Evolutionary conservation across 2,888 invertebrate genomes (phyloP).

Genomic region (Andrena bucephala): DNA sequence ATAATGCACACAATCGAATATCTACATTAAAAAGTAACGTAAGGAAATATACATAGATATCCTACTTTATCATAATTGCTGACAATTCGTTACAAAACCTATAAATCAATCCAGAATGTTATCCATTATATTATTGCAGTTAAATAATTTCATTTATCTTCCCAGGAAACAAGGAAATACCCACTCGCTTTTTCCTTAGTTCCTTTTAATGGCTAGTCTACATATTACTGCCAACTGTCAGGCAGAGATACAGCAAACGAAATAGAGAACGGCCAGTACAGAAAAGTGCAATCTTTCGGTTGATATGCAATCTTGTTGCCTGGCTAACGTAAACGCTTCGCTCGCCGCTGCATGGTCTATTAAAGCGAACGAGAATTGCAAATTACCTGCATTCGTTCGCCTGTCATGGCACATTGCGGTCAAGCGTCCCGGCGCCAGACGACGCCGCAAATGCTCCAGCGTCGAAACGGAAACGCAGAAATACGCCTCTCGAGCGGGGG

Average conservation of each 20-base stretch:
- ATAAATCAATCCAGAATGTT: too few species aligned
- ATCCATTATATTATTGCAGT: too few species aligned
- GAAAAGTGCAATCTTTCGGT: slow-evolving; percentile 3
- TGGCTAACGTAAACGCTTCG: slow-evolving; percentile 46
- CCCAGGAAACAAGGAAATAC: too few species aligned
- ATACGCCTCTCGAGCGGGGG: slow-evolving; percentile 47
- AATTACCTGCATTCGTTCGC: slow-evolving; percentile 72
- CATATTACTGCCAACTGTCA: neutral
- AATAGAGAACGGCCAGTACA: neutral
- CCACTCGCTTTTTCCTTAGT: too few species aligned
- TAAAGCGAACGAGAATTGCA: slow-evolving; percentile 66
- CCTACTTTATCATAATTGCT: too few species aligned
- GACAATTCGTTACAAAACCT: too few species aligned
- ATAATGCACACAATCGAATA: too few species aligned
- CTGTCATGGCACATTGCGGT: slow-evolving; percentile 76
- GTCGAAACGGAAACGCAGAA: slow-evolving; percentile 46
- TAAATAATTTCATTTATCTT: too few species aligned
- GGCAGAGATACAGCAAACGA: neutral
- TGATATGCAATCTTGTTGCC: slow-evolving; percentile 44
- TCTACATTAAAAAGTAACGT: too few species aligned
- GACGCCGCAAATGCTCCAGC: slow-evolving; percentile 54
- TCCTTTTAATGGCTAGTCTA: too few species aligned
- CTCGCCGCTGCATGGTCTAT: slow-evolving; percentile 50
- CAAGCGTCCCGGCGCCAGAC: slow-evolving; percentile 79
- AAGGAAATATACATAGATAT: too few species aligned